Evolutionary conservation across 2,888 invertebrate genomes (phyloP).

Genomic region (Zele albiditarsus): DNA sequence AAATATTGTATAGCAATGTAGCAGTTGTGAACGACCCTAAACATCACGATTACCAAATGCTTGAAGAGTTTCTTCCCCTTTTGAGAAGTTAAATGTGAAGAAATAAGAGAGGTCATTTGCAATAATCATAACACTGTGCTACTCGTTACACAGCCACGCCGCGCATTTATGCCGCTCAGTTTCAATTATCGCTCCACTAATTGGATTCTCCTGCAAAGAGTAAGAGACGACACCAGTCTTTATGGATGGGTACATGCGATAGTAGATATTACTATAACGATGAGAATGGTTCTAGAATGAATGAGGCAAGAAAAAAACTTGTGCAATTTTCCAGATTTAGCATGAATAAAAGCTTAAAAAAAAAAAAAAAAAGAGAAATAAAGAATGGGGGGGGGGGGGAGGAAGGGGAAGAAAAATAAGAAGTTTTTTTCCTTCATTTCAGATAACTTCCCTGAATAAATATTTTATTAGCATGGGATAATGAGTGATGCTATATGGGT

Average conservation of each 20-base stretch:
- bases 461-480: neutral
- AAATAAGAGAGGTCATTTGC: conserved; percentile 24
- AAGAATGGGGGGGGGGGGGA: no score
- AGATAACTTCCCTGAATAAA: neutral
- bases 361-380: neutral
- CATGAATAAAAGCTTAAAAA: neutral
- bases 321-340: neutral
- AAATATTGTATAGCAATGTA: conserved; percentile 8
- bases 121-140: conserved; percentile 30
- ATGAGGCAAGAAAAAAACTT: conserved; percentile 2
- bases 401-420: neutral
- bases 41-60: neutral
- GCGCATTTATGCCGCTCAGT: conserved; percentile 26
- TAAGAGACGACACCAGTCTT: conserved; percentile 2
- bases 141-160: conserved; percentile 4
- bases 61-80: neutral
- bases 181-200: conserved; percentile 34
- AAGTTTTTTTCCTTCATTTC: neutral
- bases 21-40: neutral
- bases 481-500: neutral
- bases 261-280: neutral
- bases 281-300: neutral
- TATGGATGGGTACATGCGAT: conserved; percentile 20
- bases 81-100: conserved; percentile 7
- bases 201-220: conserved; percentile 20